Evolutionary conservation across 23 tunicate genomes (phyloP).

Genomic region (Corella eumyota): DNA sequence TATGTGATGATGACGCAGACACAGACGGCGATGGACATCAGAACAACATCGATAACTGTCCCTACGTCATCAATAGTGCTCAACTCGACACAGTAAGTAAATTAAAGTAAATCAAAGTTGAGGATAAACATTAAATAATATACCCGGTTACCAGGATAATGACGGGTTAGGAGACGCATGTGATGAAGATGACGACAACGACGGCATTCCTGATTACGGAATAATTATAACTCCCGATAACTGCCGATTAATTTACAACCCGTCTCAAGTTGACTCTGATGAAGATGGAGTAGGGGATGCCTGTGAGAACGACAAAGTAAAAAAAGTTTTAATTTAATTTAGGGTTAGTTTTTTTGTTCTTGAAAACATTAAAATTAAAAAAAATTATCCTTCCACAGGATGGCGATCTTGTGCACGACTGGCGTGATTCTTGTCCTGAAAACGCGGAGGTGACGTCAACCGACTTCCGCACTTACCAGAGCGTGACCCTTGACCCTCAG

Average conservation of each 20-base stretch:
- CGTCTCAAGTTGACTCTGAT: constrained; percentile 53
- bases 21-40: constrained; percentile 86
- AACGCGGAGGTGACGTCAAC: constrained; percentile 59
- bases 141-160: too few species aligned
- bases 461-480: constrained; percentile 70
- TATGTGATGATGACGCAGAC: constrained; percentile 74
- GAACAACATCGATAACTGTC: constrained; percentile 77
- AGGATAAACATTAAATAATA: too few species aligned
- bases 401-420: constrained; percentile 68
- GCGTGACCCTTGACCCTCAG: constrained; percentile 59
- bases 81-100: constrained; percentile 76
- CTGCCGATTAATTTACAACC: constrained; percentile 56
- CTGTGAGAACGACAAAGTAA: constrained; percentile 71
- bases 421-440: constrained; percentile 76
- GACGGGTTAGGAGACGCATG: constrained; percentile 80
- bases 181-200: constrained; percentile 89
- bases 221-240: constrained; percentile 26
- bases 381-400: constrained; percentile 22
- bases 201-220: constrained; percentile 69
- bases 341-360: neutral
- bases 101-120: neutral
- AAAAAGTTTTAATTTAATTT: neutral
- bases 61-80: constrained; percentile 42
- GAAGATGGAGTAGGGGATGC: constrained; percentile 72
- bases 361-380: neutral